Evolutionary conservation across 2,113 vertebrate genomes (phyloP).

Genomic region (Lepus timidus): DNA sequence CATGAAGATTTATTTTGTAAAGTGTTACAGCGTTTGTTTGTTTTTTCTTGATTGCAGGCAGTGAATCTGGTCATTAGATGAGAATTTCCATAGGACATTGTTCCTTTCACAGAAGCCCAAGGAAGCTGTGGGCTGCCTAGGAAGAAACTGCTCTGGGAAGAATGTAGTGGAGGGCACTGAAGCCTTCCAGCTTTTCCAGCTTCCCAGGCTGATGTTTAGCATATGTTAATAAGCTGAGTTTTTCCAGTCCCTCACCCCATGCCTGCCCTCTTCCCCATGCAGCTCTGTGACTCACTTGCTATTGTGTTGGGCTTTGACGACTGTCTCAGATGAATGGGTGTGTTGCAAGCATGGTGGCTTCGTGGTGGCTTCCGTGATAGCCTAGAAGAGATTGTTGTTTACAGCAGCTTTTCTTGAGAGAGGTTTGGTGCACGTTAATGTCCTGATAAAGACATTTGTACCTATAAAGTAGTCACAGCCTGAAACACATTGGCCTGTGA

Average conservation of each 20-base stretch:
- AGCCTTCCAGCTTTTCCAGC: neutral
- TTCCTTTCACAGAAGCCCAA: slow-evolving; percentile 40
- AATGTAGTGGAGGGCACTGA: neutral
- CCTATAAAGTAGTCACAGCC: slow-evolving; percentile 84
- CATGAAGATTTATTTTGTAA: neutral
- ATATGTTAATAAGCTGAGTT: slow-evolving; percentile 43
- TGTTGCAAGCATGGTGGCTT: slow-evolving; percentile 75
- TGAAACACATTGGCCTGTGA: slow-evolving; percentile 82
- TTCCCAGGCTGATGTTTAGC: slow-evolving; percentile 31
- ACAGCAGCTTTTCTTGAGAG: slow-evolving; percentile 82
- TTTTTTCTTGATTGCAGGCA: neutral
- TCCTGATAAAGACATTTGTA: slow-evolving; percentile 84
- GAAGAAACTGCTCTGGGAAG: neutral
- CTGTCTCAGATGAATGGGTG: slow-evolving; percentile 77
- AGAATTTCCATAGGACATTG: slow-evolving; percentile 43
- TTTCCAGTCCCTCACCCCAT: neutral
- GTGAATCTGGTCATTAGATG: slow-evolving; percentile 32
- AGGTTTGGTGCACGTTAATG: slow-evolving; percentile 75
- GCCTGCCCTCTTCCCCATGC: neutral
- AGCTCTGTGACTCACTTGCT: slow-evolving; percentile 22
- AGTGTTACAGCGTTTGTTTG: neutral
- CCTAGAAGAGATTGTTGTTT: slow-evolving; percentile 81
- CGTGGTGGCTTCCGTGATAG: slow-evolving; percentile 71
- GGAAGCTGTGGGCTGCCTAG: slow-evolving; percentile 27
- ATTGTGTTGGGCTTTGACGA: slow-evolving; percentile 50